Evolutionary conservation across 2,797 vertebrate species (phyloP).

Genomic region (Anniella stebbinsi): DNA sequence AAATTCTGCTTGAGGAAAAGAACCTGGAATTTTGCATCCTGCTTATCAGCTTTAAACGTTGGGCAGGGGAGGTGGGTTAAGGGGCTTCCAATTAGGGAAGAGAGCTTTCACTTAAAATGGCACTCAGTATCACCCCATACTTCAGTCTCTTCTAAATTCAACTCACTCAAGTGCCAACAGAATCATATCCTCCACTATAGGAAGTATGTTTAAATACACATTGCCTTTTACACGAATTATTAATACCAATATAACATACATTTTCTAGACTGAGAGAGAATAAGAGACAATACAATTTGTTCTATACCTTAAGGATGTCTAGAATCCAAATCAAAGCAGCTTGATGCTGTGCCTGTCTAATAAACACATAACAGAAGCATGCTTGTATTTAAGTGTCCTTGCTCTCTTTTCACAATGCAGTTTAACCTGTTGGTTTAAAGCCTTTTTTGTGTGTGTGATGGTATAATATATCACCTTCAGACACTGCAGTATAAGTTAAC

Average conservation of each 20-base stretch:
- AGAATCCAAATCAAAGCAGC: conserved; percentile 36
- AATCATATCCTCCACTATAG: background rate
- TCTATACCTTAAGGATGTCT: background rate
- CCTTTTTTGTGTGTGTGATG: conserved; percentile 12
- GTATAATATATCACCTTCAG: background rate
- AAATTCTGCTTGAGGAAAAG: background rate
- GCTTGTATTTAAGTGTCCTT: background rate
- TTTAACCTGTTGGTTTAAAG: conserved; percentile 45
- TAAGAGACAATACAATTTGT: background rate
- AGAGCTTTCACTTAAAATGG: background rate
- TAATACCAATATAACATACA: too few species aligned
- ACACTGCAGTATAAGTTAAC: background rate
- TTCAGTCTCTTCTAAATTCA: background rate
- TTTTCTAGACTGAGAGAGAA: background rate
- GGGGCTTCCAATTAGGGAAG: background rate
- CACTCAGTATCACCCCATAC: too few species aligned
- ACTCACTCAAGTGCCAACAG: background rate
- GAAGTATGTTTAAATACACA: background rate
- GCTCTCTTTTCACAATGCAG: background rate
- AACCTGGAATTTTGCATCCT: background rate
- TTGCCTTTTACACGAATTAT: background rate
- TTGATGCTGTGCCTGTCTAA: conserved; percentile 1
- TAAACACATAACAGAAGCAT: background rate
- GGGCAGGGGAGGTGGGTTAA: background rate
- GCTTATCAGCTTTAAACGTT: background rate